Percentiles rank a stretch among this genome's conserved stretches.
phyloP scores from a whole-genome alignment of 2,797 vertebrate species.

The Petrocephalus sullivani region DNA sequence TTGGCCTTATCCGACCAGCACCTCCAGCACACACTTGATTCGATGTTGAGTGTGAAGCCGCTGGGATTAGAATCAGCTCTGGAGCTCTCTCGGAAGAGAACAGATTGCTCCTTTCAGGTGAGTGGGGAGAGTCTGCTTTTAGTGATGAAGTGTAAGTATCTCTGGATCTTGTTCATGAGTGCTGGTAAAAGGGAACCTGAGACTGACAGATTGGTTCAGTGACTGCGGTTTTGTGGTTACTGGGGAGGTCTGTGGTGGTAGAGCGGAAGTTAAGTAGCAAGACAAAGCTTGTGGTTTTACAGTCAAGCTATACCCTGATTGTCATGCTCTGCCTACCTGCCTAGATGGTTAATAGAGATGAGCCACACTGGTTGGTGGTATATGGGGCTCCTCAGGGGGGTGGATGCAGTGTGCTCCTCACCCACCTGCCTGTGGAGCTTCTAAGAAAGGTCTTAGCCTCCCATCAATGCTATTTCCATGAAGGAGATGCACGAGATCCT shows the following conservation, averaged over 20 bases:
- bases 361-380: neutral
- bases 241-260: neutral
- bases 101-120: conserved; percentile 5
- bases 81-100: neutral
- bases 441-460: neutral
- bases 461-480: neutral
- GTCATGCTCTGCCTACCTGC: too few relatives aligned
- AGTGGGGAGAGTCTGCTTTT: neutral
- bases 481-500: neutral
- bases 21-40: neutral
- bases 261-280: neutral
- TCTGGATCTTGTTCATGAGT: neutral
- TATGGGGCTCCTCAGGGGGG: neutral
- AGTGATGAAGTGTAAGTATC: neutral
- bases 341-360: neutral
- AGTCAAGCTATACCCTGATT: neutral
- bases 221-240: neutral
- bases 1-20: neutral
- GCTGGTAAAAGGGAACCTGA: neutral
- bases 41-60: neutral
- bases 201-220: neutral
- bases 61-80: neutral
- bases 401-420: neutral
- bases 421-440: neutral
- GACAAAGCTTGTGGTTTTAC: neutral